phyloP scores from a whole-genome alignment of 2,113 vertebrate genomes.

The Dicentrarchus labrax region DNA sequence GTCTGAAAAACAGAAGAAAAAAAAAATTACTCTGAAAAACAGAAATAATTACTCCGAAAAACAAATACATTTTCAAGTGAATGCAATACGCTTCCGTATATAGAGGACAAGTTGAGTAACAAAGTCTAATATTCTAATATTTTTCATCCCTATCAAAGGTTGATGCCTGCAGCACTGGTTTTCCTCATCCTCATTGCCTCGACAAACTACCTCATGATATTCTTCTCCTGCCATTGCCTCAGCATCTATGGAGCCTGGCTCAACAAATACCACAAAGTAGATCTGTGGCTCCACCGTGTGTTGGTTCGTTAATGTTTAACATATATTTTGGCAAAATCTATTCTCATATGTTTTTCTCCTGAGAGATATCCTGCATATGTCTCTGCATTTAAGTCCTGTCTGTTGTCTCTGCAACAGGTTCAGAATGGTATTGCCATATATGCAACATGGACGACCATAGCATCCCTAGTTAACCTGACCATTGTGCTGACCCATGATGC shows the following conservation, averaged over 20 bases:
- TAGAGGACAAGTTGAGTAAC: too few relatives aligned
- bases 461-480: constrained; percentile 85
- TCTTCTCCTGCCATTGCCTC: constrained; percentile 84
- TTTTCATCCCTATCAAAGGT: constrained; percentile 29
- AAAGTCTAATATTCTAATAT: neutral
- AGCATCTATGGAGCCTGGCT: constrained; percentile 81
- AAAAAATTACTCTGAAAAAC: too few relatives aligned
- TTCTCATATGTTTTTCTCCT: neutral
- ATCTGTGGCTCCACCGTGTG: constrained; percentile 87
- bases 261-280: constrained; percentile 81
- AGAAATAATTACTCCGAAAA: too few relatives aligned
- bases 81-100: too few relatives aligned
- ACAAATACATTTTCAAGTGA: too few relatives aligned
- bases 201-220: constrained; percentile 79
- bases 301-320: constrained; percentile 72
- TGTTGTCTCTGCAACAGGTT: constrained; percentile 73
- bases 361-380: too few relatives aligned
- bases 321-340: neutral
- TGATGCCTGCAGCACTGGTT: constrained; percentile 63
- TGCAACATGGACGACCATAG: constrained; percentile 86
- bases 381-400: neutral
- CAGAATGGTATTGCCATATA: constrained; percentile 88
- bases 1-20: too few relatives aligned
- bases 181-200: constrained; percentile 83
- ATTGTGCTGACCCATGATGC: constrained; percentile 81